Conservation (phyloP, 2,113 vertebrate species). For the Gulo gulo region DNA sequence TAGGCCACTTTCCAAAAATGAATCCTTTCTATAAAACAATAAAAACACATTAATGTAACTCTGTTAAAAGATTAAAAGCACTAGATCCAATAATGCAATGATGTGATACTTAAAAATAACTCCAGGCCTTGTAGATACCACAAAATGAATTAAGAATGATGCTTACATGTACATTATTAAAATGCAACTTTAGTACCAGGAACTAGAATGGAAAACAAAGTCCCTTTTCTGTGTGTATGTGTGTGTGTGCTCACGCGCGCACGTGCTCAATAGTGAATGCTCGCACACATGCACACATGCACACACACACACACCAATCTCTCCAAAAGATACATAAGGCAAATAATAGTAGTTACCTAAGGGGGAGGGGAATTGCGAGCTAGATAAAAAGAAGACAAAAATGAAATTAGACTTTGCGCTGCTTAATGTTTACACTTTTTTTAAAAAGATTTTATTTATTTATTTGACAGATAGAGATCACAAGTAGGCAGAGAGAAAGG, state of each 20-base stretch:
- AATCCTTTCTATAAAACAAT: constrained; percentile 32
- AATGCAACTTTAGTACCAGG: not conserved
- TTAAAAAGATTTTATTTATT: no score
- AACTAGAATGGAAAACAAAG: not conserved
- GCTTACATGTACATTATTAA: not conserved
- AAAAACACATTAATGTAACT: constrained; percentile 25
- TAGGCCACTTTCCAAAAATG: constrained; percentile 20
- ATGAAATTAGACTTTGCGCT: not conserved
- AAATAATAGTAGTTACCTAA: not conserved
- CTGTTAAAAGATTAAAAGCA: constrained; percentile 33
- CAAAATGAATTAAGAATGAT: not conserved
- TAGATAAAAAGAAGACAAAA: not conserved
- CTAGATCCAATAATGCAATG: not conserved
- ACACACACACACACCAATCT: not conserved
- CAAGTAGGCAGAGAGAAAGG: no score
- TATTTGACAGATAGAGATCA: no score
- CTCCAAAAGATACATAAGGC: not conserved
- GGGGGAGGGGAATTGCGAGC: not conserved
- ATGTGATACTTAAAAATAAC: constrained; percentile 47
- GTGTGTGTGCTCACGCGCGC: accelerated
- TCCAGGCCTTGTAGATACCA: not conserved
- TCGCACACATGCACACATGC: not conserved
- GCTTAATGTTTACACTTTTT: not conserved
- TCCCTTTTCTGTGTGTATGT: not conserved
- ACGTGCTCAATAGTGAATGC: not conserved